Conservation (phyloP, 2,797 vertebrate species). For the Chaunax sp. region DNA sequence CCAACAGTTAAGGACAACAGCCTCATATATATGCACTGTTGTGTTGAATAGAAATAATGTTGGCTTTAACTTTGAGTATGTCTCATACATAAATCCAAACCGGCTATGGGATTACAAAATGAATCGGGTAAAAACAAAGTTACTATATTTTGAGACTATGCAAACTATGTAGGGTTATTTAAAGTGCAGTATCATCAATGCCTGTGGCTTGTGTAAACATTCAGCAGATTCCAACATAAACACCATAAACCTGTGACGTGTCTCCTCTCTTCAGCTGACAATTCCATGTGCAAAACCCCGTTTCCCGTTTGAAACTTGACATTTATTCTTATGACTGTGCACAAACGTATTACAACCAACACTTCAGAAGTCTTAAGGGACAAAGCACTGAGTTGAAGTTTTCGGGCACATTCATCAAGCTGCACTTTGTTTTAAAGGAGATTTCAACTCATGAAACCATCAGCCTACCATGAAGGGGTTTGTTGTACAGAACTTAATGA, state of each 20-base stretch:
- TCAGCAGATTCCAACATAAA: conserved; percentile 19
- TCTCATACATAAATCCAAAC: not conserved
- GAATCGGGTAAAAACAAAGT: not conserved
- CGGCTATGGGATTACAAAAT: not conserved
- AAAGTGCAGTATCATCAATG: not conserved
- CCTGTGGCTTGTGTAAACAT: conserved; percentile 24
- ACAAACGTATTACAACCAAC: rapidly evolving
- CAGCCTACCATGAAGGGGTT: too few relatives aligned
- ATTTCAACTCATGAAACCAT: conserved; percentile 9
- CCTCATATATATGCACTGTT: not conserved
- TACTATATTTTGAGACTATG: conserved; percentile 2
- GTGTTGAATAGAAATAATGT: not conserved
- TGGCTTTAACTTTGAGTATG: not conserved
- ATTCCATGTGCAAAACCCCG: not conserved
- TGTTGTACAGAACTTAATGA: not conserved
- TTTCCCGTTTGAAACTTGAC: not conserved
- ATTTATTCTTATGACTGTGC: not conserved
- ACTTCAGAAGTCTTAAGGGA: rapidly evolving
- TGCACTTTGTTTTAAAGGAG: not conserved
- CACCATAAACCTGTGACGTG: not conserved
- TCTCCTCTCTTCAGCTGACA: not conserved
- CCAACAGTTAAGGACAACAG: not conserved
- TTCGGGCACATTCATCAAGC: not conserved
- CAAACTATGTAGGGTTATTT: not conserved
- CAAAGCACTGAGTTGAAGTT: rapidly evolving